These are phyloP conservation scores for Heteromormyrus szaboi DNA, from an alignment of 2,797 vertebrate species.

Conservation along the genomic window DNA sequence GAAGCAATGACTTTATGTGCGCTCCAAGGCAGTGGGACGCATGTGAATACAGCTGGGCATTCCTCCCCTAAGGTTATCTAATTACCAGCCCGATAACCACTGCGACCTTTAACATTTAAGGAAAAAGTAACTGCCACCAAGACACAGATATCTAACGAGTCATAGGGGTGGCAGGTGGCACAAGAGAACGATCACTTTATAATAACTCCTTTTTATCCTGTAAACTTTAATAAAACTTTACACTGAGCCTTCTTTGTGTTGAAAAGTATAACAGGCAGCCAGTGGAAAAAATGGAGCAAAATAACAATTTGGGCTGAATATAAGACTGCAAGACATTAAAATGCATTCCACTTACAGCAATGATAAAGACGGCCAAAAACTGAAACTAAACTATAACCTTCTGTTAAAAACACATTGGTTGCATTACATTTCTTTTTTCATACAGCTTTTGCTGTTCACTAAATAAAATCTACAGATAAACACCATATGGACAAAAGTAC, in stretches of 20 bases:
- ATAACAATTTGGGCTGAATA: not conserved
- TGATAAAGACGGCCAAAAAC: not conserved
- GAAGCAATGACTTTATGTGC: slow-evolving; percentile 47
- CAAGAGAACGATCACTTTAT: slow-evolving; percentile 39
- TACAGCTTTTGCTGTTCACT: not conserved
- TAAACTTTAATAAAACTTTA: slow-evolving; percentile 43
- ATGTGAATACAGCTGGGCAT: slow-evolving; percentile 50
- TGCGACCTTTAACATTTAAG: slow-evolving; percentile 69
- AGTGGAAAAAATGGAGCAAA: not conserved
- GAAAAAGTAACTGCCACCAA: slow-evolving; percentile 46
- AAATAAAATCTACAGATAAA: not conserved
- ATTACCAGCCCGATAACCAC: slow-evolving; percentile 64
- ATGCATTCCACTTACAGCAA: not conserved
- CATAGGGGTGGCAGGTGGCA: slow-evolving; percentile 33
- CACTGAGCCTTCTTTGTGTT: not conserved
- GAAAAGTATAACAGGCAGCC: slow-evolving; percentile 12
- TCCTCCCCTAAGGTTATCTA: slow-evolving; percentile 57
- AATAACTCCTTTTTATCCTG: slow-evolving; percentile 56
- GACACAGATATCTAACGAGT: slow-evolving; percentile 61
- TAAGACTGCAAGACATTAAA: not conserved
- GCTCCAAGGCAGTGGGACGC: slow-evolving; percentile 28
- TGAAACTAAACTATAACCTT: not conserved
- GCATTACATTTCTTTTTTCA: not conserved
- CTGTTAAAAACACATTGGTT: not conserved
- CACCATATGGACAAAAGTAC: not conserved